Conservation (phyloP, 2,113 vertebrate species). For the Ictidomys tridecemlineatus region DNA sequence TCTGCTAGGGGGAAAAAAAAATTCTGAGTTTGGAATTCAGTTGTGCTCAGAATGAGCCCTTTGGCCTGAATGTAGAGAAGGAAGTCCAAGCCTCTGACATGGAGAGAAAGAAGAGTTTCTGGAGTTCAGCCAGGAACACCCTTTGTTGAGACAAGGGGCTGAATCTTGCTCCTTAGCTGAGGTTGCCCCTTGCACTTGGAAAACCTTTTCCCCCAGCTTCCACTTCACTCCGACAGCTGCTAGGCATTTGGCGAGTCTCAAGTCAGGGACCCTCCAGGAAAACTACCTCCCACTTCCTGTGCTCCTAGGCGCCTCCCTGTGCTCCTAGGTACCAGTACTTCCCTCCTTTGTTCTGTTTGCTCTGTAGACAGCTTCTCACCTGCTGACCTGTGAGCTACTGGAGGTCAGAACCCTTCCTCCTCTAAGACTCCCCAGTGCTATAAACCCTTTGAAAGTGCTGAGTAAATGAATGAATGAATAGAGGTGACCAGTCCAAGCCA, state of each 20-base stretch:
- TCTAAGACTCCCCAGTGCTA: not conserved
- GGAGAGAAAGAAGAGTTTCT: not conserved
- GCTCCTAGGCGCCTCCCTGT: not conserved
- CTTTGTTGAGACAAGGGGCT: not conserved
- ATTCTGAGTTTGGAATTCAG: constrained; percentile 25
- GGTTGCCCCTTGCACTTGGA: not conserved
- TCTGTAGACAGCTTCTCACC: not conserved
- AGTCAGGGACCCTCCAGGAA: not conserved
- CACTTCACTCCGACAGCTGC: not conserved
- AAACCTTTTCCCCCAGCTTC: not conserved
- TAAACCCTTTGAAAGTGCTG: not conserved
- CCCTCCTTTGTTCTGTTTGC: not conserved
- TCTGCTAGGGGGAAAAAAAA: not conserved
- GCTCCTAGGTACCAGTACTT: not conserved
- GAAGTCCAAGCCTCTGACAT: constrained; percentile 10
- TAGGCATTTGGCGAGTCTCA: not conserved
- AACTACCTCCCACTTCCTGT: not conserved
- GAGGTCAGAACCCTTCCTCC: not conserved
- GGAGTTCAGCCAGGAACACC: not conserved
- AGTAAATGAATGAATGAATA: not conserved
- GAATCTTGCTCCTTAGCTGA: not conserved
- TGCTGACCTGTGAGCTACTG: not conserved
- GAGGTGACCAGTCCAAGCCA: not conserved
- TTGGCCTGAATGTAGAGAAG: constrained; percentile 12
- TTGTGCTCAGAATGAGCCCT: not conserved